phyloP scores from a whole-genome alignment of 2,113 vertebrate species.

The Tretioscincus oriximinensis region DNA sequence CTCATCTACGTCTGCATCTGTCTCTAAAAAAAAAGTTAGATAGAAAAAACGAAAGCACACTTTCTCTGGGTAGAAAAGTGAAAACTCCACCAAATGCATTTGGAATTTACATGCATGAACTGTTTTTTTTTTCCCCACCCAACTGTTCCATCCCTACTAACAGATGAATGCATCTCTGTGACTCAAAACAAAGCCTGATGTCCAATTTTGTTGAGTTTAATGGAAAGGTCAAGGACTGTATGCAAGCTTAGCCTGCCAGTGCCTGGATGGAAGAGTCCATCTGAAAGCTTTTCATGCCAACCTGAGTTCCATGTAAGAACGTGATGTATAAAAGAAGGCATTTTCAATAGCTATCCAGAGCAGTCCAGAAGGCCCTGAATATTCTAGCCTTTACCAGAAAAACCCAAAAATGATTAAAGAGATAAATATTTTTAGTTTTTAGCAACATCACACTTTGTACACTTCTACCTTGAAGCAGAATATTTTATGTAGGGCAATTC shows the following conservation, averaged over 20 bases:
- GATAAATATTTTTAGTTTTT: background rate
- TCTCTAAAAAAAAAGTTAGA: too few relatives aligned
- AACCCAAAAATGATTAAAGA: background rate
- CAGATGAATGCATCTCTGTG: background rate
- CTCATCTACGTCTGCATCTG: too few relatives aligned
- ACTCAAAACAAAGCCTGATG: background rate
- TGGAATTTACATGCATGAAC: too few relatives aligned
- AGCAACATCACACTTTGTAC: background rate
- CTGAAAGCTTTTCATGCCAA: background rate
- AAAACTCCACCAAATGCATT: too few relatives aligned
- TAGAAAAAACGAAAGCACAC: too few relatives aligned
- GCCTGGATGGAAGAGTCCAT: too few relatives aligned
- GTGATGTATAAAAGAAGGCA: background rate
- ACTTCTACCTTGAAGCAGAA: background rate
- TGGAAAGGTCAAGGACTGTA: background rate
- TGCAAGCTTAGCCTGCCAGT: background rate
- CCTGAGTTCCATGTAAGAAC: background rate
- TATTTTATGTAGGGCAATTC: background rate
- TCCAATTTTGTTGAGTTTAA: too few relatives aligned
- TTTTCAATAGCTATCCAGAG: background rate
- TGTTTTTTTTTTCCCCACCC: too few relatives aligned
- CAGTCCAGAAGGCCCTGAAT: background rate
- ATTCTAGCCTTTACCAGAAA: background rate
- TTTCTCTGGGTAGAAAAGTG: too few relatives aligned
- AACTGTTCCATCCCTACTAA: too few relatives aligned